Percentiles rank a stretch among this genome's conserved stretches.
These are phyloP conservation scores for Tricholauxania praeusta DNA, from an alignment of 2,888 invertebrate genomes.

Conservation along the genomic window DNA sequence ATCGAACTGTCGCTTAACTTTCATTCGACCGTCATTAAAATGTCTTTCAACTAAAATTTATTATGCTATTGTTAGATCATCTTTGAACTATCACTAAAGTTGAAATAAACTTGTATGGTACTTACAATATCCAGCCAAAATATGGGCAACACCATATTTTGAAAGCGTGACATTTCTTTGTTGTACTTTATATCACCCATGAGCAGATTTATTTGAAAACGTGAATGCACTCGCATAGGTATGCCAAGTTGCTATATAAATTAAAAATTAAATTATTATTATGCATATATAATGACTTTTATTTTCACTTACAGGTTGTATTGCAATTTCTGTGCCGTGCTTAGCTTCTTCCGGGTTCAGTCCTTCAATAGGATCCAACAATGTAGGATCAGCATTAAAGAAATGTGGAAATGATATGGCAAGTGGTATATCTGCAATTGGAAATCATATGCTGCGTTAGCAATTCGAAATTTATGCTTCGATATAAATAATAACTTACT, in stretches of 20 bases:
- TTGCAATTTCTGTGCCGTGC: constrained; percentile 71
- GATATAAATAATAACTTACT: constrained; percentile 69
- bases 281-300: neutral
- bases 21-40: no score
- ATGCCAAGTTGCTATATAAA: constrained; percentile 74
- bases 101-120: constrained; percentile 29
- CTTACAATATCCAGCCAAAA: constrained; percentile 80
- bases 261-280: neutral
- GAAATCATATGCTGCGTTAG: neutral
- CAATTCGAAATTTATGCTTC: neutral
- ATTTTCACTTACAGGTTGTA: constrained; percentile 76
- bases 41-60: neutral
- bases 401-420: constrained; percentile 82
- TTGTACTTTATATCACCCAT: constrained; percentile 75
- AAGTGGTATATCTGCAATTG: constrained; percentile 75
- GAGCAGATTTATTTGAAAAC: constrained; percentile 80
- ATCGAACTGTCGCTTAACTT: neutral
- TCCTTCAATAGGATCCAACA: constrained; percentile 74
- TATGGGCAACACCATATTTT: constrained; percentile 76
- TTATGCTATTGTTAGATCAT: constrained; percentile 23
- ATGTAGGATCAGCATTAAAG: constrained; percentile 73
- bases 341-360: constrained; percentile 72
- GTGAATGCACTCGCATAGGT: constrained; percentile 74
- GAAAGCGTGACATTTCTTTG: constrained; percentile 72
- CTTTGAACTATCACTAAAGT: neutral